Evolutionary conservation across 2,797 vertebrate genomes (phyloP).

Genomic region (Cynodonichthys magdalenae): DNA sequence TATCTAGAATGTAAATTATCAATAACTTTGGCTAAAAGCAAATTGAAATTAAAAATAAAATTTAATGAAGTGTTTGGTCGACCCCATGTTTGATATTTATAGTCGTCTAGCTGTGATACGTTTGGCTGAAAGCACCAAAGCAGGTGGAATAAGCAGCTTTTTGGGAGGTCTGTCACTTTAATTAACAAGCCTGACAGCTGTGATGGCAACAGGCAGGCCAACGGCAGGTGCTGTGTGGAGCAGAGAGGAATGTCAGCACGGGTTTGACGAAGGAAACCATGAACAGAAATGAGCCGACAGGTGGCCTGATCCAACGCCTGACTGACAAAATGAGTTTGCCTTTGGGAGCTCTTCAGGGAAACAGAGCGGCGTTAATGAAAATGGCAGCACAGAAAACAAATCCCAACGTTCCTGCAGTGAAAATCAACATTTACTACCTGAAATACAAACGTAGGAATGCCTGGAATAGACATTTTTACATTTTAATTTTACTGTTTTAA

Average conservation of each 20-base stretch:
- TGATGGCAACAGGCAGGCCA: slow-evolving; percentile 63
- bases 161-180: slow-evolving; percentile 73
- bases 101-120: slow-evolving; percentile 18
- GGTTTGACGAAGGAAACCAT: slow-evolving; percentile 70
- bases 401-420: slow-evolving; percentile 24
- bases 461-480: neutral
- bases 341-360: slow-evolving; percentile 50
- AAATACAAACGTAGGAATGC: slow-evolving; percentile 27
- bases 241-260: slow-evolving; percentile 61
- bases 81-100: slow-evolving; percentile 16
- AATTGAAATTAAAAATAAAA: neutral
- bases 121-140: slow-evolving; percentile 36
- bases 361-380: slow-evolving; percentile 68
- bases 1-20: no score
- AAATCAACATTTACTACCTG: slow-evolving; percentile 1
- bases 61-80: neutral
- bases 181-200: slow-evolving; percentile 78
- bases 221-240: slow-evolving; percentile 72
- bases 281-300: slow-evolving; percentile 77
- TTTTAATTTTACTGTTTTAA: neutral
- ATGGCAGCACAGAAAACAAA: slow-evolving; percentile 54
- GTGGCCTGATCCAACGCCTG: slow-evolving; percentile 67
- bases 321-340: slow-evolving; percentile 69
- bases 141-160: slow-evolving; percentile 55
- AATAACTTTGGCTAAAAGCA: neutral